These are phyloP conservation scores for Achroia grisella DNA, from an alignment of 1,140 invertebrate species.

Conservation along the genomic window DNA sequence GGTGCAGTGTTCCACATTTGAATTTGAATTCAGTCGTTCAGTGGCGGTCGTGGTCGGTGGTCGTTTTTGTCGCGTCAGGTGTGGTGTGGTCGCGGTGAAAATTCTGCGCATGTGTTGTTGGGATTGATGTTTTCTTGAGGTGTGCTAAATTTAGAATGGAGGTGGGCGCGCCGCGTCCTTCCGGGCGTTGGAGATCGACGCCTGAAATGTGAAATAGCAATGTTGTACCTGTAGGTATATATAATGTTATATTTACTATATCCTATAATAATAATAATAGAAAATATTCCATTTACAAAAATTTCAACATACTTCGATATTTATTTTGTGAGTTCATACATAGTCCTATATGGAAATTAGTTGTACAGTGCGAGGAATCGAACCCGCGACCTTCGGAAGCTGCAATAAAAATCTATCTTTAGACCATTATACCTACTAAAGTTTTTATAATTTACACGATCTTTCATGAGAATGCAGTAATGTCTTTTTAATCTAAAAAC, in stretches of 20 bases:
- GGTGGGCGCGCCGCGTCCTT: constrained; percentile 41
- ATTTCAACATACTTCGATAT: too few species aligned
- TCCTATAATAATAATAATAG: too few species aligned
- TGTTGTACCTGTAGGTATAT: background rate
- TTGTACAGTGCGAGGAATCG: too few species aligned
- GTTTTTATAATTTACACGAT: too few species aligned
- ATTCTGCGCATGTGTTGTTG: constrained; percentile 65
- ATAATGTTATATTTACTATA: background rate
- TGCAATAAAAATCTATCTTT: too few species aligned
- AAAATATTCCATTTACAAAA: too few species aligned
- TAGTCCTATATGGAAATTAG: too few species aligned
- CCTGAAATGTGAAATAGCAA: background rate
- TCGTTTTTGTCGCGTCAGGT: constrained; percentile 2
- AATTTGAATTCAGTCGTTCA: constrained; percentile 11
- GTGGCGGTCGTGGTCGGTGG: background rate
- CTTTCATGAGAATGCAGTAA: too few species aligned
- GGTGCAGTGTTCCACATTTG: constrained; percentile 14
- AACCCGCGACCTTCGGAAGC: too few species aligned
- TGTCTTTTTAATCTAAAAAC: too few species aligned
- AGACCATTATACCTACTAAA: too few species aligned
- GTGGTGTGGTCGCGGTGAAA: constrained; percentile 21
- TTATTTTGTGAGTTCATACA: too few species aligned
- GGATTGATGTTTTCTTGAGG: constrained; percentile 71
- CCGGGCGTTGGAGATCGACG: background rate
- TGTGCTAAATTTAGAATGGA: constrained; percentile 59